Percentiles rank a stretch among this genome's conserved stretches.
Evolutionary conservation across 2,888 invertebrate species (phyloP).

Genomic region (Petrolisthes manimaculis): DNA sequence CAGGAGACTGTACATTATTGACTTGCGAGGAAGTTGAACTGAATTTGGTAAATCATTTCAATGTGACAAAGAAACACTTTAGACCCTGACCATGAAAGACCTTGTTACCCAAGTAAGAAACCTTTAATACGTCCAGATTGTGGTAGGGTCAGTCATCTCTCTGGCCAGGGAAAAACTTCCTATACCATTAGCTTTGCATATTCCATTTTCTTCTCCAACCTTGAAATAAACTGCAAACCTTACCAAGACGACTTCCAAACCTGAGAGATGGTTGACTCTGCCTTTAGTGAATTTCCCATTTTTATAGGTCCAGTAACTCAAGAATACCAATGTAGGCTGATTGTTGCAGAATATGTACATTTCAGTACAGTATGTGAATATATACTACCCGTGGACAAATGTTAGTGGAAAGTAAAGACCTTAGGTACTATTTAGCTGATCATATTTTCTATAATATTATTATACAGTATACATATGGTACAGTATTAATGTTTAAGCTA

Average conservation of each 20-base stretch:
- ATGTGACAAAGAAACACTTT: conserved; percentile 14
- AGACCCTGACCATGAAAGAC: conserved; percentile 3
- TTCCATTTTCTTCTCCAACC: conserved; percentile 15
- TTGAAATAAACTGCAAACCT: conserved; percentile 14
- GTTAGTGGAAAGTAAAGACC: no score
- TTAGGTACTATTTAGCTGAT: no score
- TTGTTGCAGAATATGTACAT: neutral
- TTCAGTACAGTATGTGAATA: neutral
- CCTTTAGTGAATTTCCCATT: conserved; percentile 17
- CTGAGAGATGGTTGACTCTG: conserved; percentile 22
- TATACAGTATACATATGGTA: no score
- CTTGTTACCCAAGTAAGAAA: conserved; percentile 11
- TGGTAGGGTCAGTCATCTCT: conserved; percentile 36
- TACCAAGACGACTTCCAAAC: conserved; percentile 29
- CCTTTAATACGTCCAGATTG: conserved; percentile 47
- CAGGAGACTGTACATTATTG: neutral
- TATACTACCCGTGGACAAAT: neutral
- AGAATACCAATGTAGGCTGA: conserved; percentile 9
- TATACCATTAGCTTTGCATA: conserved; percentile 14
- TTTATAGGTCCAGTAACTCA: conserved; percentile 3
- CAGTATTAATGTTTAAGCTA: no score
- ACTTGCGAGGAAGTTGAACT: neutral
- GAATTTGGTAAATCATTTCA: neutral
- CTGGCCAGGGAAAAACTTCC: neutral
- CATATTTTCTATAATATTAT: no score